Base-by-base conservation (phyloP, 2,888 invertebrate genomes). In the Halictus ligatus region DNA sequence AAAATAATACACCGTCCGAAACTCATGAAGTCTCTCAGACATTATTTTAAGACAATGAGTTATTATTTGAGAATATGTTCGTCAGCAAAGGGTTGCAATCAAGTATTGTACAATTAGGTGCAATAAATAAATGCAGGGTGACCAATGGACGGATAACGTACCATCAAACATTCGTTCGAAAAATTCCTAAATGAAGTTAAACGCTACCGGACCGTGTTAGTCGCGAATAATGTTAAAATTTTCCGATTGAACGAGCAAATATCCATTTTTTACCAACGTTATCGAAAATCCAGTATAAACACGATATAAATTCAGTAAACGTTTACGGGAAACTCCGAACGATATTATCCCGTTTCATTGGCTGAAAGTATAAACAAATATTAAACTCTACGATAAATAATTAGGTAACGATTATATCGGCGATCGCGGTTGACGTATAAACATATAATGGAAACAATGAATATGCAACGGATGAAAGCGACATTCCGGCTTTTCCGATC, bases 371-470 rank as follows among this genome's bases (percentile, higher is more conserved):
- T 64, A 15, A 64, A 64, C 64, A 29, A 29, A 64, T 29, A 35
- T 69, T 21, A 25, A 40, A 58, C n/a, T 54, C n/a, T 21, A 43
- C 35, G 29, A 67, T 48, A 77, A 69, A 77, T 35, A 48, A 40
- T 50, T 8, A 64, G 50, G 13, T 77, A 69, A 76, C 67, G 29
- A 77, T n/a, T 67, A 69, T 40, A 21, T 69, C 40, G 35, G 40
- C 21, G 35, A 69, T 21, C 67, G 67, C 15, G 67, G 67, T 40
- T 29, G 18, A 73, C 73, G 29, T 48, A 73, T 15, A 35, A 13
- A 69, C 40, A 35, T 21, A 77, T 50, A 67, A 77, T 50, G 21
- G 77, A 50, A 69, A 67, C 13, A 35, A 69, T 43, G 46, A 48
- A 69, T 46, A 69, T 40, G 67, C 67, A 40, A 40, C 67, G 67